These are phyloP conservation scores for Dinomys branickii DNA, from an alignment of 2,113 vertebrate genomes.

Conservation along the genomic window DNA sequence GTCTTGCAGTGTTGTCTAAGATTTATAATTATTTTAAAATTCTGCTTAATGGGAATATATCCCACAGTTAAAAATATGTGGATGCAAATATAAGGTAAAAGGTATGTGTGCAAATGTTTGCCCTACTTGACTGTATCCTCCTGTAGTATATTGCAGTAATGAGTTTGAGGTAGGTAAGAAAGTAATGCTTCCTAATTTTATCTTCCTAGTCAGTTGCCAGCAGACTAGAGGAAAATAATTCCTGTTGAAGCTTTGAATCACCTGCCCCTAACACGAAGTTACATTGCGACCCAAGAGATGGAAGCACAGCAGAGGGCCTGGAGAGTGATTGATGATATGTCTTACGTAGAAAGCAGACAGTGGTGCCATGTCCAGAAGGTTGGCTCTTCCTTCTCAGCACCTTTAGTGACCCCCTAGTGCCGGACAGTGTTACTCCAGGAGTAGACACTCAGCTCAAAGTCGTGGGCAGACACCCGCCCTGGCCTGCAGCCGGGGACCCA, in stretches of 20 bases:
- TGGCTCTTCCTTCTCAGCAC: conserved; percentile 83
- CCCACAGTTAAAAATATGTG: conserved; percentile 9
- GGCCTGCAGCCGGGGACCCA: conserved; percentile 48
- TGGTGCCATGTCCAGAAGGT: conserved; percentile 82
- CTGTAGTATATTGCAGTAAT: conserved; percentile 41
- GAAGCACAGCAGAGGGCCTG: conserved; percentile 79
- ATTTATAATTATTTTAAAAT: neutral
- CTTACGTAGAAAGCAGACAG: conserved; percentile 79
- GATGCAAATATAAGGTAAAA: conserved; percentile 49
- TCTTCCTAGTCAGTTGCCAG: conserved; percentile 84
- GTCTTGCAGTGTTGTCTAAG: neutral
- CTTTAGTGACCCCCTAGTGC: conserved; percentile 63
- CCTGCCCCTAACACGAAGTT: conserved; percentile 80
- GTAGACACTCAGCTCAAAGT: neutral
- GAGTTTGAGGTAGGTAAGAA: conserved; percentile 70
- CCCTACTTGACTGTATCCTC: conserved; percentile 45
- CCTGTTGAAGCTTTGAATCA: conserved; percentile 82
- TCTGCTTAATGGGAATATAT: neutral
- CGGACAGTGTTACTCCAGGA: conserved; percentile 5
- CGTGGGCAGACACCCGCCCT: conserved; percentile 53
- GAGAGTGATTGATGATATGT: conserved; percentile 77
- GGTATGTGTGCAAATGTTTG: conserved; percentile 32
- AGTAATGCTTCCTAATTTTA: conserved; percentile 83
- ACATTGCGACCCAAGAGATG: conserved; percentile 78
- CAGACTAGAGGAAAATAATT: conserved; percentile 83